Conservation (phyloP, 2,888 invertebrate genomes). For the Clitarchus hookeri region DNA sequence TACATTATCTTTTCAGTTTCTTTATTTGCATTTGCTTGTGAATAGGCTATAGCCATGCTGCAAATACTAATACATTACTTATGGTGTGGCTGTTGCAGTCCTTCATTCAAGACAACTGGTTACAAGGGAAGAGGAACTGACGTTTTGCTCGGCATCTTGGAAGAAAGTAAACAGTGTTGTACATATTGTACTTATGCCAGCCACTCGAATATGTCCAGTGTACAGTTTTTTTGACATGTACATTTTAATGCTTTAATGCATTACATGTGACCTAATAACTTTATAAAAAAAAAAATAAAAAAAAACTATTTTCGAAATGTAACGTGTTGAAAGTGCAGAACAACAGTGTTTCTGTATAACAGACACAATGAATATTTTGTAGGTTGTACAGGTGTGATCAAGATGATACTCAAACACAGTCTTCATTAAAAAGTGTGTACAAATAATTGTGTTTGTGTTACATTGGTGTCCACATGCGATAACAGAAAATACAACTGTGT, state of each 20-base stretch:
- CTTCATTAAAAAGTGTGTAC: not conserved
- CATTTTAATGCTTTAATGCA: not conserved
- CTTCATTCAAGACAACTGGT: conserved; percentile 33
- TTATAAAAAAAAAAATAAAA: not conserved
- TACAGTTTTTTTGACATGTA: not conserved
- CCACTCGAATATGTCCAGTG: conserved; percentile 28
- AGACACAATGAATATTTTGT: not conserved
- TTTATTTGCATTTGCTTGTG: not conserved
- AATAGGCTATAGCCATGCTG: not conserved
- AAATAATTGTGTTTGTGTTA: not conserved
- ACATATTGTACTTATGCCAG: conserved; percentile 34
- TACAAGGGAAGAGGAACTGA: conserved; percentile 34
- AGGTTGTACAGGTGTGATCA: not conserved
- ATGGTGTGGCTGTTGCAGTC: conserved; percentile 29
- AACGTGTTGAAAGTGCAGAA: not conserved
- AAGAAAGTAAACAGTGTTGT: conserved; percentile 24
- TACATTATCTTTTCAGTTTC: not conserved
- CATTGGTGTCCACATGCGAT: not conserved
- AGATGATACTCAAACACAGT: not conserved
- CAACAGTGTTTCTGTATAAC: not conserved
- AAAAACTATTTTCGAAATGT: not conserved
- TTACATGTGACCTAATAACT: not conserved
- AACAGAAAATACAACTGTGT: not conserved
- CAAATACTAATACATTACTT: not conserved
- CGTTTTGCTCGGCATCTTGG: conserved; percentile 9